Percentiles rank a stretch among this genome's conserved stretches.
phyloP scores from a whole-genome alignment of 2,888 invertebrate genomes.

The Euzophera pinguis region DNA sequence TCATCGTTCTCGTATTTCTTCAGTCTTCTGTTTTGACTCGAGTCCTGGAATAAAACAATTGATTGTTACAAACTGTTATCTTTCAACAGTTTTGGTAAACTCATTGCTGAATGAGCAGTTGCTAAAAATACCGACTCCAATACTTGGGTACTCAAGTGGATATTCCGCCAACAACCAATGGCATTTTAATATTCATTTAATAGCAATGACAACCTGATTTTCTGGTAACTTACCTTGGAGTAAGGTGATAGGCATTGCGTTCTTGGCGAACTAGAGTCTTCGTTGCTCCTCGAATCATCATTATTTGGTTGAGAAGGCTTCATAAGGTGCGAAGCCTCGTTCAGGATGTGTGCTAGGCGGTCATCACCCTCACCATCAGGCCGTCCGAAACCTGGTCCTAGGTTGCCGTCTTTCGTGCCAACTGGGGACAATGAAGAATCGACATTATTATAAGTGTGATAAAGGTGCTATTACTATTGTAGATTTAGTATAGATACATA shows the following conservation, averaged over 20 bases:
- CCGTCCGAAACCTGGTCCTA: constrained; percentile 86
- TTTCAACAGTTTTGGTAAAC: too few relatives aligned
- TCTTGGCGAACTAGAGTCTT: constrained; percentile 88
- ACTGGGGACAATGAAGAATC: constrained; percentile 52
- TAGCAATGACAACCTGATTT: neutral
- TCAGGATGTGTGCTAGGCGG: constrained; percentile 94
- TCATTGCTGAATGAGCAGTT: too few relatives aligned
- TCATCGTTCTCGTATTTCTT: constrained; percentile 96
- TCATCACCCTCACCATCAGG: constrained; percentile 91
- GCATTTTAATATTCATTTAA: too few relatives aligned
- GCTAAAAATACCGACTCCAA: too few relatives aligned
- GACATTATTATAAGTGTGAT: too few relatives aligned
- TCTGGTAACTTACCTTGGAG: constrained; percentile 78
- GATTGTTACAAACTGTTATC: neutral
- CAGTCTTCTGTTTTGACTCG: constrained; percentile 85
- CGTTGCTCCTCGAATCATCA: constrained; percentile 85
- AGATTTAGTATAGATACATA: too few relatives aligned
- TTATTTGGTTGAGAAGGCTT: constrained; percentile 78
- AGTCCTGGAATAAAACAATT: constrained; percentile 62
- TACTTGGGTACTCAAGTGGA: too few relatives aligned
- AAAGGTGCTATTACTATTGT: too few relatives aligned
- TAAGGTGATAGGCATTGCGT: constrained; percentile 91
- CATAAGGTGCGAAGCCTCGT: constrained; percentile 95
- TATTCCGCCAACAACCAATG: too few relatives aligned
- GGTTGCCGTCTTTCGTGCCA: constrained; percentile 89